Base-by-base conservation (phyloP, 2,113 vertebrate genomes). In the Etheostoma cragini region DNA sequence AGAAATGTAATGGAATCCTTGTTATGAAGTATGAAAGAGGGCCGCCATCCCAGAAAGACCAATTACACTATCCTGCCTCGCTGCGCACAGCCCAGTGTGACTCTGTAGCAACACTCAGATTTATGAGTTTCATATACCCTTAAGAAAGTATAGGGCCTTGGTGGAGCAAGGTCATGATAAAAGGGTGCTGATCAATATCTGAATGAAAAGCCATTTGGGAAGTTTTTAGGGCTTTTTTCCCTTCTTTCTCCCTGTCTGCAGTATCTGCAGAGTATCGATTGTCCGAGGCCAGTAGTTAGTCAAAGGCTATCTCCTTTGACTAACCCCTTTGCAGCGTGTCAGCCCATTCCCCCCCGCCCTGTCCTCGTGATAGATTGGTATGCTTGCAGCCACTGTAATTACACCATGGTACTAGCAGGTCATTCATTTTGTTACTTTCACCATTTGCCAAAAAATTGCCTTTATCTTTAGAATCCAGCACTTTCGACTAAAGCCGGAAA, bases 241-340 rank as follows among this genome's bases (percentile, higher is more conserved):
- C 77, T 77, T 81, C 61, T 81, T 75, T 90, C 81, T 96, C 94
- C 93, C 92, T 92, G 95, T 95, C 94, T 93, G 95, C 96, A 97
- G 95, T 98, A 98, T 98, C 96, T 96, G 95, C 91, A 87, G 92
- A 90, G 95, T 99, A 99, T 99, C 94, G 97, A 99, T 99, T 95
- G 96, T 94, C 82, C 66, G 86, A 96, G 96, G 95, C 96, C 95
- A 94, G 95, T 99, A 98, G 97, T 99, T 98, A 97, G 97, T 99
- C 97, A 99, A 96, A 97, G 97, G 97, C 97, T 98, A 98, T 98
- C 97, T 99, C 97, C 97, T 99, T 97, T 99, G 97, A 97, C 97
- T 99, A 97, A 97, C 96, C 97, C 96, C 95, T 97, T 96, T 96
- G 95, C 87, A 88, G 95, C 84, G 91, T 97, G 96, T 98, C 98